Evolutionary conservation across 2,113 vertebrate species (phyloP), one percentile per base, ranked within the genome.

Genomic region (Callionymus lyra): DNA sequence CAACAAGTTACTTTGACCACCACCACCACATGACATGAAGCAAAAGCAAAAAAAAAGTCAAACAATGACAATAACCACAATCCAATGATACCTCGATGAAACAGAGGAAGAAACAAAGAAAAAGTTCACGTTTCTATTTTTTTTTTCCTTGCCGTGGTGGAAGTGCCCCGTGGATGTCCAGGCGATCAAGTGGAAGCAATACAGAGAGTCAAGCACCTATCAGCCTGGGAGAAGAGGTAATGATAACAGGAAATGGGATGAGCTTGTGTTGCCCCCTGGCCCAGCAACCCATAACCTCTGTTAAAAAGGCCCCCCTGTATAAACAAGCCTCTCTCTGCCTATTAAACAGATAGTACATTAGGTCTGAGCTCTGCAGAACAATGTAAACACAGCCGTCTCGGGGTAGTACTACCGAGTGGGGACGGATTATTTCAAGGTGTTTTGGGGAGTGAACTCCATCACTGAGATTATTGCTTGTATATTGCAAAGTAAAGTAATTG

Each of bases 401-500:
- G 58, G 40, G 64, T 41, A 53, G 21, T 2, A 5, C 18, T 13
- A n/a, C 13, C 6, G 10, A n/a, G 47, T 34, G 16, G 31, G n/a
- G 31, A 6, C 34, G 44, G 50, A 15, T 39, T 68, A 49, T 70
- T 58, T 50, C 51, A 62, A 68, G 34, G 47, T 64, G 56, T 74
- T 80, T 57, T 72, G 71, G 59, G 68, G 74, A 76, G 65, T 70
- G 42, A 72, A 61, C 63, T 55, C 59, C 61, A 56, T 65, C 65
- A 53, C 39, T 59, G 62, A 75, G 82, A 80, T 80, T 71, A 70
- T 59, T 44, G 56, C 43, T 38, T 64, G 52, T 76, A 69, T 84
- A 86, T 82, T 80, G 84, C 77, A 84, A 81, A 86, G 84, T 77
- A 77, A 77, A 79, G 67, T 70, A 57, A 59, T 63, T 66, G 68